A percentile compares a stretch with the other conserved stretches of the same genome.
phyloP scores from a whole-genome alignment of 2,113 vertebrate genomes.

The Cebus imitator region DNA sequence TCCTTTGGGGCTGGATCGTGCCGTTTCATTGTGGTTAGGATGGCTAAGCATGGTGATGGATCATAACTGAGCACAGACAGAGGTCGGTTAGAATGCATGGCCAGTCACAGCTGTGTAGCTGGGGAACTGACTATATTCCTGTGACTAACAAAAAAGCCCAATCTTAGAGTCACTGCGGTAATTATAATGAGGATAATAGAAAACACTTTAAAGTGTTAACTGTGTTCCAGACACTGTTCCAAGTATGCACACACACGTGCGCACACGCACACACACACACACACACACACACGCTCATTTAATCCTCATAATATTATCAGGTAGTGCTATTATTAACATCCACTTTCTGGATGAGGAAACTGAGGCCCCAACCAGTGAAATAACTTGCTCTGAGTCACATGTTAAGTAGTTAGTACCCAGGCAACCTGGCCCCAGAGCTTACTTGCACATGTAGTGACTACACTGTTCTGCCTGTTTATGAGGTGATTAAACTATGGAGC shows the following conservation, averaged over 20 bases:
- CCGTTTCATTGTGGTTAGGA: background rate
- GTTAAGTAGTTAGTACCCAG: background rate
- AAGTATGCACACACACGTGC: background rate
- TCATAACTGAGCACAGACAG: background rate
- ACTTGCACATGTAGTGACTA: accelerated
- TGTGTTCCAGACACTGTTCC: background rate
- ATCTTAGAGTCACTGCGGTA: background rate
- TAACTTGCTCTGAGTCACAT: background rate
- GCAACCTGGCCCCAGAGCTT: background rate
- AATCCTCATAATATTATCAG: background rate
- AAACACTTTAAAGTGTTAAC: background rate
- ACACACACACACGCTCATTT: background rate
- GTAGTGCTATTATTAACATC: background rate
- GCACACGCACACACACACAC: too few species aligned
- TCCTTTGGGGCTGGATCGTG: background rate
- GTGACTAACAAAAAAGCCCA: background rate
- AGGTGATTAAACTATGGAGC: background rate
- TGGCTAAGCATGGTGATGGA: background rate
- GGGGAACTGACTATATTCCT: background rate
- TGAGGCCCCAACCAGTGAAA: background rate
- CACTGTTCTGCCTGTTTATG: background rate
- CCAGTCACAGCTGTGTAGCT: background rate
- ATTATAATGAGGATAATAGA: background rate
- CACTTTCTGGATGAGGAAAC: background rate
- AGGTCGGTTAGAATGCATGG: accelerated